Base-by-base conservation (phyloP, 2,113 vertebrate genomes). In the Uria aalge region DNA sequence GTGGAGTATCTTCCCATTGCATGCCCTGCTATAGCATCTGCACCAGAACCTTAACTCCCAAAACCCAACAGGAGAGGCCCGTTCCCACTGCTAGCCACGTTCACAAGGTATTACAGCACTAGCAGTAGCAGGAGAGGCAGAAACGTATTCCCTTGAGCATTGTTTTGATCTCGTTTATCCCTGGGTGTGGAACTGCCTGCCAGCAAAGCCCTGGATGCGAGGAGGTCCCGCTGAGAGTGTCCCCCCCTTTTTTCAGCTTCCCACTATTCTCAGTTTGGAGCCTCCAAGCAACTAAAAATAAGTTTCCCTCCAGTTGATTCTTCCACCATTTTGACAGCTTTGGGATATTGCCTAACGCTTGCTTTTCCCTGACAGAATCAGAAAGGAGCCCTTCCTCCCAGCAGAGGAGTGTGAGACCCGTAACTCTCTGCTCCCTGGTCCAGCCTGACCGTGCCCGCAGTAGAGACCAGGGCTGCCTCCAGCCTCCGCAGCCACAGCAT, bases 81-180 rank as follows among this genome's bases (percentile, higher is more conserved):
- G 0, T n/a, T 60, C 45, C 69, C 9, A 2, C 30, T 24, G 26
- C 45, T 8, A 14, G 10, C 9, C 59, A 9, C 1, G 0, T 8
- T 78, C 72, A n/a, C 53, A 52, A 27, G 53, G 47, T 27, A 21
- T 29, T 43, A 34, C 11, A 67, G 83, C 60, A 26, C 48, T 22
- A 48, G 47, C 32, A n/a, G 20, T 12, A 22, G 24, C 32, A 76
- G 43, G n/a, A 64, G 43, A 59, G 34, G 53, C 8, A 15, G 36
- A 55, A 86, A 43, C 0, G 0, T 21, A 47, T 18, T 64, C 74
- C 48, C 67, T 20, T 36, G 21, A 69, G 34, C 0, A 1, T 8
- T 81, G 43, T 53, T 66, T 32, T 71, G 29, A 53, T 48, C 22
- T 17, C 63, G 7, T 74, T 57, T 30, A 48, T n/a, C 67, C 26